Conservation (phyloP, 2,797 vertebrate genomes). For the Enteromius anoplus region DNA sequence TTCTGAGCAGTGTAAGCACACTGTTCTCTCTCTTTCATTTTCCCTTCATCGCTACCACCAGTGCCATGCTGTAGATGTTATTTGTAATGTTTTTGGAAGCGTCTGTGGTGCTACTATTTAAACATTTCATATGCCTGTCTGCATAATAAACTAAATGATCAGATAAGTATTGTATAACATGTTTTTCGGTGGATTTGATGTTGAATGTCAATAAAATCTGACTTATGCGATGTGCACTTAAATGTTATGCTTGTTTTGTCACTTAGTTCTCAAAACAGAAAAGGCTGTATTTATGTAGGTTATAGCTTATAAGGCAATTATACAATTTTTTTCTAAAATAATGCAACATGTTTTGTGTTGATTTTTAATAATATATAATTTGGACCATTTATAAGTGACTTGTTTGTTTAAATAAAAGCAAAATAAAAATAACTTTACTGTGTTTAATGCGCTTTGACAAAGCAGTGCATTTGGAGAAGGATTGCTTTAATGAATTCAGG, state of each 20-base stretch:
- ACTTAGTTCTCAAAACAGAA: neutral
- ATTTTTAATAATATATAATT: neutral
- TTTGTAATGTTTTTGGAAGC: constrained; percentile 58
- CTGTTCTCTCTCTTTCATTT: constrained; percentile 7
- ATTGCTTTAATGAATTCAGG: constrained; percentile 21
- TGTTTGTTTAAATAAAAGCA: neutral
- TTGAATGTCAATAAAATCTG: constrained; percentile 72
- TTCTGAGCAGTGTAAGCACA: constrained; percentile 19
- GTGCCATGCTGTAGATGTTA: constrained; percentile 68
- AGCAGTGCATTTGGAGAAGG: neutral
- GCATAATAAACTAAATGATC: constrained; percentile 71
- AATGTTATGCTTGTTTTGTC: neutral
- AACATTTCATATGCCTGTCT: constrained; percentile 58
- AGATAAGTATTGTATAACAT: constrained; percentile 77
- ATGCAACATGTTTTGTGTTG: neutral
- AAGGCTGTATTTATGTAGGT: neutral
- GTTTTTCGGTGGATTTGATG: constrained; percentile 71
- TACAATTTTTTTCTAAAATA: neutral
- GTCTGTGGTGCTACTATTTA: constrained; percentile 55
- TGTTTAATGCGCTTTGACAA: neutral
- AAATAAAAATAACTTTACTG: neutral
- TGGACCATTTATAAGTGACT: neutral
- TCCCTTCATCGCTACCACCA: constrained; percentile 60
- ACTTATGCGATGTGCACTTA: neutral
- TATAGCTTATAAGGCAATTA: neutral